phyloP scores from a whole-genome alignment of 2,888 invertebrate genomes.

The Epistrophella euchroma region DNA sequence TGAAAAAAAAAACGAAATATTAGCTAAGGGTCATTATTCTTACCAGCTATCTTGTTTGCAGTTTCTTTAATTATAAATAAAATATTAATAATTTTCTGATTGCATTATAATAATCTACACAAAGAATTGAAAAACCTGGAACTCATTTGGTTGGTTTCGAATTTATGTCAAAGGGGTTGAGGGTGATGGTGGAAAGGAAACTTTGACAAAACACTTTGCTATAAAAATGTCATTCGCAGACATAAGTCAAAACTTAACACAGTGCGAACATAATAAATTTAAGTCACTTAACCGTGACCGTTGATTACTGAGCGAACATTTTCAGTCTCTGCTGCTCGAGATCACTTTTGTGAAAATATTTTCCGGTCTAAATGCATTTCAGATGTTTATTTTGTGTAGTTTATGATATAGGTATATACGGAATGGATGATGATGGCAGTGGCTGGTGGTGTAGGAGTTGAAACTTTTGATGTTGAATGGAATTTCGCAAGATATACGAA shows the following conservation, averaged over 20 bases:
- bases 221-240: constrained; percentile 47
- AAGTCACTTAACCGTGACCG: constrained; percentile 70
- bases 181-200: not conserved
- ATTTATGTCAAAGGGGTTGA: constrained; percentile 8
- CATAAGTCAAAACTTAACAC: constrained; percentile 64
- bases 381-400: constrained; percentile 59
- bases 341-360: constrained; percentile 63
- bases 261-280: constrained; percentile 67
- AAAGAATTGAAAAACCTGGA: constrained; percentile 9
- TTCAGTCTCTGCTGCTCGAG: constrained; percentile 30
- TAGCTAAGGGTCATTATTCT: constrained; percentile 43
- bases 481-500: constrained; percentile 57
- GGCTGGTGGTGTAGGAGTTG: constrained; percentile 57
- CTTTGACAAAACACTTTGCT: constrained; percentile 61
- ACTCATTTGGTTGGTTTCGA: constrained; percentile 17
- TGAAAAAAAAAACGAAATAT: constrained; percentile 51
- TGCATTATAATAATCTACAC: constrained; percentile 23
- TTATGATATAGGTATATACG: constrained; percentile 2
- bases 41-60: constrained; percentile 8
- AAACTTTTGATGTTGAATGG: constrained; percentile 33
- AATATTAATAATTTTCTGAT: constrained; percentile 35
- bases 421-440: constrained; percentile 12
- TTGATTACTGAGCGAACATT: constrained; percentile 55
- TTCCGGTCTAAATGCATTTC: constrained; percentile 69
- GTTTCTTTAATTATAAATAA: constrained; percentile 22